Evolutionary conservation across 2,113 vertebrate species (phyloP).

Genomic region (Xenopus borealis): DNA sequence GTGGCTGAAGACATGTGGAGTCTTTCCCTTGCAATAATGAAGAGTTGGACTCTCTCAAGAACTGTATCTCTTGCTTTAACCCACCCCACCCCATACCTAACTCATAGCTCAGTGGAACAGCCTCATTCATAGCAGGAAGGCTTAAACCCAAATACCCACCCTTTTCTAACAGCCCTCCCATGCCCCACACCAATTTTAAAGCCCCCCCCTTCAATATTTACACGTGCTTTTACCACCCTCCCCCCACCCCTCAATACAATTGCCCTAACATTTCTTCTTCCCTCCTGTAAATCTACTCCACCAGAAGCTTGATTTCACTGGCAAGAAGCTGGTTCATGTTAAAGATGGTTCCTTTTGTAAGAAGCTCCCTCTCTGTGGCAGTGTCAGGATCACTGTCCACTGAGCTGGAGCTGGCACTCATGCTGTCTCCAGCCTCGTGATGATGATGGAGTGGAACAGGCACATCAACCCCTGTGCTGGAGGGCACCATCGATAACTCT

Average conservation of each 20-base stretch:
- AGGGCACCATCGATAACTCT: slow-evolving; percentile 72
- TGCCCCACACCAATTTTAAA: slow-evolving; percentile 22
- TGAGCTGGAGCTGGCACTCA: slow-evolving; percentile 81
- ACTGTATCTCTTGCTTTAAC: neutral
- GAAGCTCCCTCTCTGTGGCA: slow-evolving; percentile 72
- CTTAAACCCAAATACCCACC: neutral
- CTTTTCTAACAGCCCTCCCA: neutral
- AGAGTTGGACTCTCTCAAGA: slow-evolving; percentile 5
- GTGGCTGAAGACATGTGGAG: neutral
- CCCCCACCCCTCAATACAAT: neutral
- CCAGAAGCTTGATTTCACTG: slow-evolving; percentile 77
- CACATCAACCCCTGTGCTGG: slow-evolving; percentile 49
- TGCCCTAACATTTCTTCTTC: slow-evolving; percentile 1
- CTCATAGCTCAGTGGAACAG: slow-evolving; percentile 29
- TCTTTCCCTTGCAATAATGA: slow-evolving; percentile 20
- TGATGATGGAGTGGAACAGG: slow-evolving; percentile 17
- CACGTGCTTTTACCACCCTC: slow-evolving; percentile 20
- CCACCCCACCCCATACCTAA: neutral
- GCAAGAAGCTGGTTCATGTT: slow-evolving; percentile 80
- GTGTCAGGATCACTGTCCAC: slow-evolving; percentile 78
- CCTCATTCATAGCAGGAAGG: slow-evolving; percentile 37
- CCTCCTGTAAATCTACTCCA: slow-evolving; percentile 60
- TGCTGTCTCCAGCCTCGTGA: slow-evolving; percentile 68
- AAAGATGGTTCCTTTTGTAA: slow-evolving; percentile 74
- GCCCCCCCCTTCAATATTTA: slow-evolving; percentile 28